These are phyloP conservation scores for Heliconius ismenius DNA, from an alignment of 2,888 invertebrate genomes.

Conservation along the genomic window DNA sequence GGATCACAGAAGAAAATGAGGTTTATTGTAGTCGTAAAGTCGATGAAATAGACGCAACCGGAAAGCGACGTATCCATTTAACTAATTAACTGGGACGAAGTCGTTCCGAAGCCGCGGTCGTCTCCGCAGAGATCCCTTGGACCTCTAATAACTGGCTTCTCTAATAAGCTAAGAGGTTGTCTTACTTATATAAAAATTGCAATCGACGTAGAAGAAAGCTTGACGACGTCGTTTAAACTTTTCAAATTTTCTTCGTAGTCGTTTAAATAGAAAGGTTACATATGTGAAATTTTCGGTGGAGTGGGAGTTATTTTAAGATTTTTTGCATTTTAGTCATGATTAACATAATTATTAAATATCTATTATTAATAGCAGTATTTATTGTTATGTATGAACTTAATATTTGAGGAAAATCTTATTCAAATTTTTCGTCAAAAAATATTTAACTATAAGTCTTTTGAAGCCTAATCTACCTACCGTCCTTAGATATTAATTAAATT, in stretches of 20 bases:
- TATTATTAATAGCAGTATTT: neutral
- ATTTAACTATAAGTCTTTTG: slow-evolving; percentile 50
- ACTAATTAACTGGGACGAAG: slow-evolving; percentile 74
- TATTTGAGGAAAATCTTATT: neutral
- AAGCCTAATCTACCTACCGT: slow-evolving; percentile 59
- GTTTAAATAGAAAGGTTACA: slow-evolving; percentile 66
- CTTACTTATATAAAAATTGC: slow-evolving; percentile 77
- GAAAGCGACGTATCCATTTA: slow-evolving; percentile 70
- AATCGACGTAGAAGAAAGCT: slow-evolving; percentile 68
- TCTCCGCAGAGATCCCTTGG: slow-evolving; percentile 71
- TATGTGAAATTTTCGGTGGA: neutral
- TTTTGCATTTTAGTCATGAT: neutral
- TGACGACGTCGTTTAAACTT: slow-evolving; percentile 76
- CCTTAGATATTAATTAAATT: slow-evolving; percentile 62
- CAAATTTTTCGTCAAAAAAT: no score
- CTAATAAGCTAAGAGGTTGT: slow-evolving; percentile 80
- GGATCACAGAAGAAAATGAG: slow-evolving; percentile 53
- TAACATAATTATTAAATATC: neutral
- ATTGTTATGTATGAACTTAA: neutral
- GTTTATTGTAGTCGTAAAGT: slow-evolving; percentile 59
- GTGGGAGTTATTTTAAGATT: neutral
- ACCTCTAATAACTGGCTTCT: slow-evolving; percentile 74
- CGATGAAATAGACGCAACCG: slow-evolving; percentile 56
- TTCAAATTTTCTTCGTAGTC: slow-evolving; percentile 77
- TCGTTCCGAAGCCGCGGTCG: slow-evolving; percentile 58